Evolutionary conservation across 2,797 vertebrate species (phyloP), one percentile per base, ranked within the genome.

Genomic region (Gymnocypris eckloni): DNA sequence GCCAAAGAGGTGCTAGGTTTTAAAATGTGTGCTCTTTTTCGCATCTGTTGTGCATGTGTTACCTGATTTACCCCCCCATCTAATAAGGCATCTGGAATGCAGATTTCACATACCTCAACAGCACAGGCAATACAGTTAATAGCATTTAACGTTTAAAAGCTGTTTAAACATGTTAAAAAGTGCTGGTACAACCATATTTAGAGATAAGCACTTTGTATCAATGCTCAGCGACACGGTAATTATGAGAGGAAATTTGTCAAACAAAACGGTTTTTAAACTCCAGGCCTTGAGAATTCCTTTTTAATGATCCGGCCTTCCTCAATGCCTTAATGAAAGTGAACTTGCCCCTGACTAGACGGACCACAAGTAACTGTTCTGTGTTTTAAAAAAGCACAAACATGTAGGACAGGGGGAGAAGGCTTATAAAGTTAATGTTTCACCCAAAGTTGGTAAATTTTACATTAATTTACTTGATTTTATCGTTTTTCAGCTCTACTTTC

Each of bases 21-120:
- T 59, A 91, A 87, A 90, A 82, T 80, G 69, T 61, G 41, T 37
- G 18, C 54, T 86, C 72, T 84, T 88, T 84, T 79, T 87, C 76
- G 85, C 91, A 91, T 91, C 89, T 92, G 91, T 86, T 85, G 25
- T 85, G 82, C 88, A 91, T 84, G 83, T 92, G 90, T 87, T 86
- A 87, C 89, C 85, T 90, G 89, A 77, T 80, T 89, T 33, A 33
- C 33, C 33, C 33, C 43, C 22, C 52, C 39, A 61, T 84, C 59
- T 67, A 84, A 86, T 88, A 86, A 89, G 72, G 56, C 89, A 91
- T 92, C 87, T 91, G 88, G 90, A 91, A 92, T 92, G 92, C 91
- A 93, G 91, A 90, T 88, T 88, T 88, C 90, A 89, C 70, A 0
- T 87, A 85, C 83, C 76, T 85, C 84, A 79, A 86, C 86, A 87